A percentile compares a stretch with the other conserved stretches of the same genome.
Evolutionary conservation across 2,888 invertebrate species (phyloP).

Genomic region (Anoplius nigerrimus): DNA sequence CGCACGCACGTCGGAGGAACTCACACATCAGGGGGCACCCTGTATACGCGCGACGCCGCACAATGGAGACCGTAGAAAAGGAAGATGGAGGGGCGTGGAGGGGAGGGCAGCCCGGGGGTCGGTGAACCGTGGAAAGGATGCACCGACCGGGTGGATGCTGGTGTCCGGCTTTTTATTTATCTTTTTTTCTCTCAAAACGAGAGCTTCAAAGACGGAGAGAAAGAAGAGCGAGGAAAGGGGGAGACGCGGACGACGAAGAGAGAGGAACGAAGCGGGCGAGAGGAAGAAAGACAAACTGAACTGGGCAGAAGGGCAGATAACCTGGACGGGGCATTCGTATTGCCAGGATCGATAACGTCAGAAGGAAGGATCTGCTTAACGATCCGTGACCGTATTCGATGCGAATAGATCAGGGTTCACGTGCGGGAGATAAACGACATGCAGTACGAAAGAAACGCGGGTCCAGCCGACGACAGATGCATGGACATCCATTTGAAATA

Average conservation of each 20-base stretch:
- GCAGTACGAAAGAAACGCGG: no score
- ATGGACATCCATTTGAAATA: no score
- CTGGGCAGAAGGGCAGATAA: background rate
- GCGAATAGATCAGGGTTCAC: no score
- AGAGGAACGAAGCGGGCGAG: background rate
- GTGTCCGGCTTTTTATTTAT: slow-evolving; percentile 41
- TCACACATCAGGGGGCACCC: background rate
- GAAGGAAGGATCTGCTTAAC: slow-evolving; percentile 51
- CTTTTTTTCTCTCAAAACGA: slow-evolving; percentile 1
- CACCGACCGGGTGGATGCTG: slow-evolving; percentile 37
- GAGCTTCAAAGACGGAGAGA: background rate
- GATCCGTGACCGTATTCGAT: slow-evolving; percentile 30
- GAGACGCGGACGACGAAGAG: background rate
- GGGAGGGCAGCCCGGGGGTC: slow-evolving; percentile 49
- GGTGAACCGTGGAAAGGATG: slow-evolving; percentile 57
- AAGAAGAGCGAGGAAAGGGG: background rate
- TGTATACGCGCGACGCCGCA: background rate
- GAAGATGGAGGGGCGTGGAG: slow-evolving; percentile 9
- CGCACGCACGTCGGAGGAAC: slow-evolving; percentile 12
- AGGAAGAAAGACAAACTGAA: no score
- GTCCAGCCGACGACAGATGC: no score
- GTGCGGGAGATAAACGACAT: no score
- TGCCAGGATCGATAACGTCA: slow-evolving; percentile 45
- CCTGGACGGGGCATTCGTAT: slow-evolving; percentile 12
- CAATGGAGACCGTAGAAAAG: background rate